These are phyloP conservation scores for Heliconius melpomene DNA, from an alignment of 1,140 invertebrate genomes.

Conservation along the genomic window DNA sequence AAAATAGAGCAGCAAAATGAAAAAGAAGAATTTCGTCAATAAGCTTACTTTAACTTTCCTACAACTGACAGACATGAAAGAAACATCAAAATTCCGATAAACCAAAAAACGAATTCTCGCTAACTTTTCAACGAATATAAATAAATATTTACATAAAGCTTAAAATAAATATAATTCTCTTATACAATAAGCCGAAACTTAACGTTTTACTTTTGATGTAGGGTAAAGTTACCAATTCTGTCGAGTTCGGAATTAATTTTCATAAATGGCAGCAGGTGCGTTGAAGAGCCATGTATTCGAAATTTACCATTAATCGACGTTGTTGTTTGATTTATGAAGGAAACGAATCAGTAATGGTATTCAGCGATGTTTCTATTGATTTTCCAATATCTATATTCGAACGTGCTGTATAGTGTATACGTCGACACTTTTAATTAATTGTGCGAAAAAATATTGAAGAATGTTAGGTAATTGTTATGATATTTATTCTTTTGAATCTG, in stretches of 20 bases:
- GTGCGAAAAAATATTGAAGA: not conserved
- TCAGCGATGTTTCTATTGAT: slow-evolving; percentile 21
- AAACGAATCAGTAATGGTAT: slow-evolving; percentile 34
- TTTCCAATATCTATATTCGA: slow-evolving; percentile 1
- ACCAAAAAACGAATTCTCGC: not conserved
- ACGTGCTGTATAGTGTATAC: not conserved
- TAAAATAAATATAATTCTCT: not conserved
- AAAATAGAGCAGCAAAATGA: not conserved
- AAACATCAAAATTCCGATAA: not conserved
- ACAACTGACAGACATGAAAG: not conserved
- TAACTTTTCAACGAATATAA: not conserved
- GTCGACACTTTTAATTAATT: not conserved
- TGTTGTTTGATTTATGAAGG: slow-evolving; percentile 49
- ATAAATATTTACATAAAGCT: not conserved
- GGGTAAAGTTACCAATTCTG: slow-evolving; percentile 28
- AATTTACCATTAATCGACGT: slow-evolving; percentile 49
- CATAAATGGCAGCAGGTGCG: slow-evolving; percentile 50
- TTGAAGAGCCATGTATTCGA: slow-evolving; percentile 48
- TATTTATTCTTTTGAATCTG: too few species aligned
- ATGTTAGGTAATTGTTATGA: not conserved
- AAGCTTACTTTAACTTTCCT: not conserved
- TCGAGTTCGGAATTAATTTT: slow-evolving; percentile 50
- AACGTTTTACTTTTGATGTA: slow-evolving; percentile 25
- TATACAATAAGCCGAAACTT: slow-evolving; percentile 5
- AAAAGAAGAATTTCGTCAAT: not conserved